phyloP scores from a whole-genome alignment of 2,797 vertebrate genomes.

The Amphiprion clarkii region DNA sequence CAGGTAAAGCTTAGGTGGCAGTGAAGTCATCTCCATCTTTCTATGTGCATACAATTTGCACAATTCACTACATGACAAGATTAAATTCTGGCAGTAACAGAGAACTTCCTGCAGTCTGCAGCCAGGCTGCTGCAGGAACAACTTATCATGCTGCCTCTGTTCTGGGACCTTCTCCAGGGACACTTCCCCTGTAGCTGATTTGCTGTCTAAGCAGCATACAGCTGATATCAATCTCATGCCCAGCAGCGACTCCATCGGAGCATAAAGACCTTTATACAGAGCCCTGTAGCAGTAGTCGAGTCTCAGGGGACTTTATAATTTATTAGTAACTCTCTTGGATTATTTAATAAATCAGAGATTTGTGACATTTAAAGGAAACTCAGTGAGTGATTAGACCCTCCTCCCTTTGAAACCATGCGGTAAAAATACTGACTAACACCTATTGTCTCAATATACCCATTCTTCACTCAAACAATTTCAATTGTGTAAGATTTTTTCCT shows the following conservation, averaged over 20 bases:
- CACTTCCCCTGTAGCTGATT: conserved; percentile 34
- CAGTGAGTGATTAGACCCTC: conserved; percentile 57
- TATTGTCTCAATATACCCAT: conserved; percentile 75
- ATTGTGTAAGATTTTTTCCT: conserved; percentile 67
- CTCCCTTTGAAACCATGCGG: conserved; percentile 64
- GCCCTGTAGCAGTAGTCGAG: conserved; percentile 53
- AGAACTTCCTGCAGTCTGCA: conserved; percentile 46
- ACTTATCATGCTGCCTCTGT: conserved; percentile 49
- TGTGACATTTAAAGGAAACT: conserved; percentile 70
- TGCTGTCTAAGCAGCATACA: conserved; percentile 22
- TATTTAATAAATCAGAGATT: conserved; percentile 58
- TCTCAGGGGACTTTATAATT: conserved; percentile 34
- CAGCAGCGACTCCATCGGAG: conserved; percentile 45
- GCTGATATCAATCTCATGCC: conserved; percentile 52
- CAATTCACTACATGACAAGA: conserved; percentile 47
- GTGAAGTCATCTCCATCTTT: background rate
- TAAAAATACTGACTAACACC: conserved; percentile 71
- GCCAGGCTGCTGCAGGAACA: conserved; percentile 40
- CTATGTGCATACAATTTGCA: conserved; percentile 12
- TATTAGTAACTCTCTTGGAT: conserved; percentile 28
- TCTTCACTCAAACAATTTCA: conserved; percentile 79
- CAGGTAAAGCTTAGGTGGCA: background rate
- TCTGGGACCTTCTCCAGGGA: conserved; percentile 19
- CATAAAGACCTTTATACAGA: conserved; percentile 40
- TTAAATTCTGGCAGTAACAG: conserved; percentile 49